Evolutionary conservation across 1,140 invertebrate species (phyloP), one percentile per base, ranked within the genome.

Genomic region (Macrocentrus cingulum): DNA sequence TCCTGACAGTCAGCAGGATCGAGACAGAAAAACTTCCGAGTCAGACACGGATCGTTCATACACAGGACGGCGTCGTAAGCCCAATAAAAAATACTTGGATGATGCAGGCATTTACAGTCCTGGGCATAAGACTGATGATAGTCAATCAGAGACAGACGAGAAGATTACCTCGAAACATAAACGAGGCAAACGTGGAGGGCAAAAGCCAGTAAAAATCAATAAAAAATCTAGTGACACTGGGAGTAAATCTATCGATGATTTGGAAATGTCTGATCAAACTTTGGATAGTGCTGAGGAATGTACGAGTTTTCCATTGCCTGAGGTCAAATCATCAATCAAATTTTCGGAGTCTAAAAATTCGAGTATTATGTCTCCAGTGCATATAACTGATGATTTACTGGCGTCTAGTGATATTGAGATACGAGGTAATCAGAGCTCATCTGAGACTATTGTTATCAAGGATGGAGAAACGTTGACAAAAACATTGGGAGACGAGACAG

Each of bases 101-200:
- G 64, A 71, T 32, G 68, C 75, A 1, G 65, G 68, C 34, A 61
- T 68, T 52, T 70, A 69, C 22, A 71, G 67, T 58, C 48, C 67
- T 25, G 72, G 75, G 32, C 60, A 68, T 7, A 64, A 56, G 58
- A 72, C 68, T 16, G 74, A 80, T 45, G 74, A 77, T 15, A 75
- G 69, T 61, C 71, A 74, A 50, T 77, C 72, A 3, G 74, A 63
- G 36, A 56, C 55, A 15, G 60, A 65, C 18, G 42, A 51, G 13
- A 46, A 64, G 56, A n/a, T n/a, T n/a, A n/a, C 9, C n/a, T 11
- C 19, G 25, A 18, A 19, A 55, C 15, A 42, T 1, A 62, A 53
- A 46, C 16, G 49, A 9, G 68, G 62, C 55, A 53, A 59, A 7
- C 66, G 59, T 52, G 53, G 66, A 51, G 66, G 63, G 5, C 70